Percentiles rank a stretch among this genome's conserved stretches.
These are phyloP conservation scores for Junco hyemalis DNA, from an alignment of 2,113 vertebrate genomes.

Conservation along the genomic window DNA sequence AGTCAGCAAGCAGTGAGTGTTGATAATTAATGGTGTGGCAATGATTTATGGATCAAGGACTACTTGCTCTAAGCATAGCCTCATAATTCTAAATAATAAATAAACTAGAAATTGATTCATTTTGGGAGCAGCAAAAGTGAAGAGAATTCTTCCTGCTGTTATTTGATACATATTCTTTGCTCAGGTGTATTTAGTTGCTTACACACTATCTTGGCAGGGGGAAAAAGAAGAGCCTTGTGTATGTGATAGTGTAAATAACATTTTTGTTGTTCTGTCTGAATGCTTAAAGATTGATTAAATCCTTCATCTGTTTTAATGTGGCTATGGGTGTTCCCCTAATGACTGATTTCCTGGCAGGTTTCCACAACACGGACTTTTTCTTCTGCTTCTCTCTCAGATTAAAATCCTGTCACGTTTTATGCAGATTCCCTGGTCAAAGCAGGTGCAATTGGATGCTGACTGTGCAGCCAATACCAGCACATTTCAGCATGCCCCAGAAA, in stretches of 20 bases:
- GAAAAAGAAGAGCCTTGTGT: neutral
- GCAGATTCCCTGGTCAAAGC: neutral
- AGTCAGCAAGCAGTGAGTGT: neutral
- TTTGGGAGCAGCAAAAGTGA: neutral
- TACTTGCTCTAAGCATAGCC: neutral
- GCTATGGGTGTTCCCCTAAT: neutral
- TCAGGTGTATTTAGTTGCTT: neutral
- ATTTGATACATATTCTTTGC: neutral
- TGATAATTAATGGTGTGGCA: neutral
- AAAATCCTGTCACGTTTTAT: neutral
- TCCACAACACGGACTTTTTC: neutral
- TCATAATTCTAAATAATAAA: slow-evolving; percentile 27
- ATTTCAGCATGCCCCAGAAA: neutral
- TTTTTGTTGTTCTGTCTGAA: neutral
- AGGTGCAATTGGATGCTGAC: neutral
- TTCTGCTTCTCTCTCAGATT: no score
- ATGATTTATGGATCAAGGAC: slow-evolving; percentile 24
- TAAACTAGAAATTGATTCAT: neutral
- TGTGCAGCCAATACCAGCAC: neutral
- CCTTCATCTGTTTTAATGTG: neutral
- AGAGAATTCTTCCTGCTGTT: neutral
- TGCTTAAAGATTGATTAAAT: neutral
- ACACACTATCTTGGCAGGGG: neutral
- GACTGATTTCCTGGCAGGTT: neutral
- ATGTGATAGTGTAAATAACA: neutral